A percentile compares a stretch with the other conserved stretches of the same genome.
Evolutionary conservation across 2,797 vertebrate species (phyloP).

Genomic region (Acanthurus lineatus): DNA sequence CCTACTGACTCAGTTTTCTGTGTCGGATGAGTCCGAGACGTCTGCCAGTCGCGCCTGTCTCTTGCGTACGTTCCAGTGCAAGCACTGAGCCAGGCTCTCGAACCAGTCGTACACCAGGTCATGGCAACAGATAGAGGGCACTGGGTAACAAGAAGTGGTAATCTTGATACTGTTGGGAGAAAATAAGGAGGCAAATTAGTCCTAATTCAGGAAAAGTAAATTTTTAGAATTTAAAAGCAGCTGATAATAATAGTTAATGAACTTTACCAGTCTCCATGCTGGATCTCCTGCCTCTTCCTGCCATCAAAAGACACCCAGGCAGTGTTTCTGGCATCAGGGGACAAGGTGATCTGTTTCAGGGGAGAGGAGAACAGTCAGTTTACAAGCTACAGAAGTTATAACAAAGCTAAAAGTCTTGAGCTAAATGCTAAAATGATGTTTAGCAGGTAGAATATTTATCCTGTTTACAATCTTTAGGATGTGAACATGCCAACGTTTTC

Average conservation of each 20-base stretch:
- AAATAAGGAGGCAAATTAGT: neutral
- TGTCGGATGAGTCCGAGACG: constrained; percentile 84
- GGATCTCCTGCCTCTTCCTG: constrained; percentile 88
- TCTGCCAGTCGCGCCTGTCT: constrained; percentile 84
- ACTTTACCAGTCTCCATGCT: constrained; percentile 86
- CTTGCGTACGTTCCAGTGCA: constrained; percentile 90
- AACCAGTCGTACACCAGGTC: constrained; percentile 91
- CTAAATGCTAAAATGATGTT: neutral
- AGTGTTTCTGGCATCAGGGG: constrained; percentile 87
- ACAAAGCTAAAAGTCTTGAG: neutral
- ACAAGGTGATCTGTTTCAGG: constrained; percentile 84
- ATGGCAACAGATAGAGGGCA: constrained; percentile 89
- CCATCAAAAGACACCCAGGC: constrained; percentile 90
- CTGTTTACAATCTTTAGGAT: neutral
- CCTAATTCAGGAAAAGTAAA: neutral
- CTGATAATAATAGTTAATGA: neutral
- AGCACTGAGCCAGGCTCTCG: constrained; percentile 88
- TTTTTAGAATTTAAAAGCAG: neutral
- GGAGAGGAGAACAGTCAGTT: neutral
- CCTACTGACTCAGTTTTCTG: constrained; percentile 78
- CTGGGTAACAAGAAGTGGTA: constrained; percentile 87
- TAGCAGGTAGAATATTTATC: neutral
- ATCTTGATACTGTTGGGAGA: constrained; percentile 84
- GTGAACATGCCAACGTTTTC: neutral
- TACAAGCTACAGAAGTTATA: neutral